phyloP scores from a whole-genome alignment of 1,140 invertebrate genomes.

The Magallana gigas region DNA sequence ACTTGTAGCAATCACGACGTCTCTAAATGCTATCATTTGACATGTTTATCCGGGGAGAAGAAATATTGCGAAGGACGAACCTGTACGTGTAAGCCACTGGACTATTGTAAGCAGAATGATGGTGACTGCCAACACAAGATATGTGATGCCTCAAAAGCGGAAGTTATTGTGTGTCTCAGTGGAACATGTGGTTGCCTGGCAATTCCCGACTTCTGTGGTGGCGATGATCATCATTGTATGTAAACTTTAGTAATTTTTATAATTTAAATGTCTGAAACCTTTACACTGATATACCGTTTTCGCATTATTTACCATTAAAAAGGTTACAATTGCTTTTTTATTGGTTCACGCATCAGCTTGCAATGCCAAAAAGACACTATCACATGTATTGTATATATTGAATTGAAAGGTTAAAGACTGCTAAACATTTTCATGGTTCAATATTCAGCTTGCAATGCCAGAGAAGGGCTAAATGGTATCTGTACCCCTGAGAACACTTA shows the following conservation, averaged over 20 bases:
- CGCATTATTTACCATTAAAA: too few relatives aligned
- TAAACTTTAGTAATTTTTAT: too few relatives aligned
- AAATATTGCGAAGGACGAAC: not conserved
- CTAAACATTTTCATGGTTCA: not conserved
- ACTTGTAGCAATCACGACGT: not conserved
- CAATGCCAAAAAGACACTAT: too few relatives aligned
- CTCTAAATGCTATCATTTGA: not conserved
- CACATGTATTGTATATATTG: too few relatives aligned
- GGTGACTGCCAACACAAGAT: not conserved
- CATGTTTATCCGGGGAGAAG: not conserved
- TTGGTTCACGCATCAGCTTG: too few relatives aligned
- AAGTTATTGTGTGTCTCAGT: not conserved
- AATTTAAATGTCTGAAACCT: too few relatives aligned
- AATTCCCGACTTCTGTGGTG: not conserved
- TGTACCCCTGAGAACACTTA: too few relatives aligned
- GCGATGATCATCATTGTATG: not conserved
- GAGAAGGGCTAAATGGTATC: too few relatives aligned
- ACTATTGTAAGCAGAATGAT: not conserved
- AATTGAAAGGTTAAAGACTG: too few relatives aligned
- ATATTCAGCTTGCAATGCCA: not conserved
- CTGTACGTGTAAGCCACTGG: not conserved
- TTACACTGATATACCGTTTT: too few relatives aligned
- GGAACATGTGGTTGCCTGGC: not conserved
- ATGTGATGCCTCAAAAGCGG: not conserved
- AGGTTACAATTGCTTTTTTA: too few relatives aligned